phyloP scores from a whole-genome alignment of 2,888 invertebrate genomes.

The Ichneumoninae sp. region DNA sequence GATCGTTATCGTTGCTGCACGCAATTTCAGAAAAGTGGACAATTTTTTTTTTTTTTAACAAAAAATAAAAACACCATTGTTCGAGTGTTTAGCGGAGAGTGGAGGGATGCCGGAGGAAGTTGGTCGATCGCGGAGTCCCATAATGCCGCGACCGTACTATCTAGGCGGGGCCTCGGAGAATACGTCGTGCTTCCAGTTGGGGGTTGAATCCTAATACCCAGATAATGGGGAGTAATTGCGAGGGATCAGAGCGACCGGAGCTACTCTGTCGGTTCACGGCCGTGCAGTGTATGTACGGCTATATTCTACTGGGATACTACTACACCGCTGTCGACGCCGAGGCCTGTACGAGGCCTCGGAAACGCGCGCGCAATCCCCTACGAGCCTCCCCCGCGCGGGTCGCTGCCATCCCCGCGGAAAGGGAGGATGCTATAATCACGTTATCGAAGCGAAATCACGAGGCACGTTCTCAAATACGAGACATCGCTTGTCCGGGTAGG shows the following conservation, averaged over 20 bases:
- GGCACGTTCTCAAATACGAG: conserved; percentile 81
- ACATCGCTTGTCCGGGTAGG: conserved; percentile 70
- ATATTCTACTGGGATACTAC: conserved; percentile 37
- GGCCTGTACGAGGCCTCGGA: conserved; percentile 61
- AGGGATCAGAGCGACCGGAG: conserved; percentile 83
- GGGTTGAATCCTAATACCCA: conserved; percentile 84
- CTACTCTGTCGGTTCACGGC: conserved; percentile 73
- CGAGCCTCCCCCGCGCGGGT: conserved; percentile 35
- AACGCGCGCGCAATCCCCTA: conserved; percentile 55
- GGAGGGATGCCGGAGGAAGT: not conserved
- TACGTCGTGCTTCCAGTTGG: conserved; percentile 82
- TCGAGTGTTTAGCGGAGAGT: not conserved
- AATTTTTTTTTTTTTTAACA: no score
- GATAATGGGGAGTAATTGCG: conserved; percentile 85
- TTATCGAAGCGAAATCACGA: conserved; percentile 82
- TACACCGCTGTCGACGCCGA: not conserved
- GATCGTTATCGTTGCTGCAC: not conserved
- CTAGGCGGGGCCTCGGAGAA: conserved; percentile 78
- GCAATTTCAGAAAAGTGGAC: not conserved
- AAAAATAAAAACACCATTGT: not conserved
- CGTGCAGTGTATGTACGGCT: conserved; percentile 46
- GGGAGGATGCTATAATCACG: conserved; percentile 77
- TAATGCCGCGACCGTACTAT: conserved; percentile 43
- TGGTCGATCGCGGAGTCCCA: conserved; percentile 14
- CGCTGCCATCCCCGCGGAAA: conserved; percentile 55